These are phyloP conservation scores for Melieria crassipennis DNA, from an alignment of 2,888 invertebrate genomes.

Conservation along the genomic window DNA sequence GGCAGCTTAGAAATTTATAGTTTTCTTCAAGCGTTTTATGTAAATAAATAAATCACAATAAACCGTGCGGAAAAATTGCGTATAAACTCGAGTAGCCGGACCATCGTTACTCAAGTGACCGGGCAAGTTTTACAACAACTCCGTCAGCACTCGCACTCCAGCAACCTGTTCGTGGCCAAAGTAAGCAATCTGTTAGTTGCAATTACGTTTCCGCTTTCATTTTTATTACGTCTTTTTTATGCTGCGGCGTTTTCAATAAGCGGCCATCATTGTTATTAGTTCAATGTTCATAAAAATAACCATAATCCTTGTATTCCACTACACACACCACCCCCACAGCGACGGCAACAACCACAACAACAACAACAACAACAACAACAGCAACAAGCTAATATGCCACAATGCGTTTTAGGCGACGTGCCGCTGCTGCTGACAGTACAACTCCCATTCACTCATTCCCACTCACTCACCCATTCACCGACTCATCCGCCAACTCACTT, in stretches of 20 bases:
- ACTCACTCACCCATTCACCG: no score
- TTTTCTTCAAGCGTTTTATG: constrained; percentile 36
- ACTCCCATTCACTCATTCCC: no score
- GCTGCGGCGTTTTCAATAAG: constrained; percentile 18
- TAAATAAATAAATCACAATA: constrained; percentile 43
- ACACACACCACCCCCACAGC: background rate
- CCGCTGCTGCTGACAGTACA: background rate
- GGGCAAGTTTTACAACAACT: background rate
- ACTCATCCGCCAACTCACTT: no score
- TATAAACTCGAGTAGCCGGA: background rate
- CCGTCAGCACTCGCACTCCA: no score
- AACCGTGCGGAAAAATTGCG: constrained; percentile 40
- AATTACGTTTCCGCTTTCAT: no score
- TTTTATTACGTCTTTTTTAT: background rate
- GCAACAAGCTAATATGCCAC: no score
- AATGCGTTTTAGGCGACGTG: background rate
- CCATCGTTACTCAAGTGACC: background rate
- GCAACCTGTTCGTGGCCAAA: no score
- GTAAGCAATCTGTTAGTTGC: no score
- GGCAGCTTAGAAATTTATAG: constrained; percentile 18
- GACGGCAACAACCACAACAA: no score
- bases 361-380: no score
- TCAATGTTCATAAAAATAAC: constrained; percentile 38
- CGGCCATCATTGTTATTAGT: constrained; percentile 37
- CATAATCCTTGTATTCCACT: constrained; percentile 28